Percentiles rank a stretch among this genome's conserved stretches.
phyloP scores from a whole-genome alignment of 2,888 invertebrate genomes.

The Drosophila birchii region DNA sequence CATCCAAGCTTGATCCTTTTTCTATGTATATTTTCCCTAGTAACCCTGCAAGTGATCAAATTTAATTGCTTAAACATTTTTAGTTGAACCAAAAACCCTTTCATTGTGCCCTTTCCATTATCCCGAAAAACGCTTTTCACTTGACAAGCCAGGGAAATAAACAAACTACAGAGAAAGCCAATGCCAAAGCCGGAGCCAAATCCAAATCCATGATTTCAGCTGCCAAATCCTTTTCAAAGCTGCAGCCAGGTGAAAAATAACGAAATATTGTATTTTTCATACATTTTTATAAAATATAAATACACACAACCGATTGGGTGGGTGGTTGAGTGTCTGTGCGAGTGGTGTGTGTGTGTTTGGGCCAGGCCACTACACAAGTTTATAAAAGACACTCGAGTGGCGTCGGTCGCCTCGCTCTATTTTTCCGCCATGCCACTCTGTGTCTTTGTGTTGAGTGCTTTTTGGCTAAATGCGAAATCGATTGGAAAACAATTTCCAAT shows the following conservation, averaged over 20 bases:
- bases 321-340: conserved; percentile 9
- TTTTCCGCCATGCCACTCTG: conserved; percentile 1
- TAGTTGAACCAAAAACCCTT: conserved; percentile 8
- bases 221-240: conserved; percentile 74
- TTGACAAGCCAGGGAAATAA: conserved; percentile 38
- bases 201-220: conserved; percentile 72
- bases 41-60: conserved; percentile 9
- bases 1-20: background rate
- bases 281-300: conserved; percentile 66
- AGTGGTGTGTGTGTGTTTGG: conserved; percentile 9
- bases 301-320: conserved; percentile 27
- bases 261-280: conserved; percentile 55
- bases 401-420: conserved; percentile 35
- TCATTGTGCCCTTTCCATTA: background rate
- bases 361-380: conserved; percentile 44
- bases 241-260: conserved; percentile 76
- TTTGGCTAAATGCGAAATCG: conserved; percentile 84
- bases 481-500: conserved; percentile 85
- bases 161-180: conserved; percentile 56
- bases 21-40: background rate
- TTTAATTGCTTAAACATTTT: conserved; percentile 20
- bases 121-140: conserved; percentile 26
- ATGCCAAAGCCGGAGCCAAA: conserved; percentile 60
- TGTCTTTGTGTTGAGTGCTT: conserved; percentile 70
- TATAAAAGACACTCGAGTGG: conserved; percentile 59